Percentiles rank a stretch among this genome's conserved stretches.
Evolutionary conservation across 2,888 invertebrate species (phyloP).

Genomic region (Ochropacha duplaris): DNA sequence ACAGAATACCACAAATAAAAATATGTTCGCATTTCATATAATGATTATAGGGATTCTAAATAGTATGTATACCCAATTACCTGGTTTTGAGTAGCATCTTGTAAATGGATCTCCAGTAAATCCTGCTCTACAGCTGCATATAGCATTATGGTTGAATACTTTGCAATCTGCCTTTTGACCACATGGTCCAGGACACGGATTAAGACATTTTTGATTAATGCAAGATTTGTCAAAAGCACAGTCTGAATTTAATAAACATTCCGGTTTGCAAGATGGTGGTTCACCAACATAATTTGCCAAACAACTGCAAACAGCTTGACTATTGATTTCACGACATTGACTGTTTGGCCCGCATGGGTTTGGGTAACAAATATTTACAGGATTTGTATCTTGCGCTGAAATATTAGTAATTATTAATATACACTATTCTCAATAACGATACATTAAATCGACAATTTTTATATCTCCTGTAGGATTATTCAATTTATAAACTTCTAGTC

Average conservation of each 20-base stretch:
- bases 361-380: conserved; percentile 79
- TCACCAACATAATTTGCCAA: conserved; percentile 86
- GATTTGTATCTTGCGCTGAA: conserved; percentile 68
- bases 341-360: conserved; percentile 85
- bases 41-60: background rate
- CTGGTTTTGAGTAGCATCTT: conserved; percentile 83
- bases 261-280: conserved; percentile 87
- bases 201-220: conserved; percentile 86
- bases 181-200: conserved; percentile 88
- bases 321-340: conserved; percentile 81
- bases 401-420: conserved; percentile 16
- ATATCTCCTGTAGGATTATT: too few relatives aligned
- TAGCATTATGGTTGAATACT: conserved; percentile 88
- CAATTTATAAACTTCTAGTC: too few relatives aligned
- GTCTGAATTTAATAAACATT: conserved; percentile 86
- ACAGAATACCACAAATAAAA: too few relatives aligned
- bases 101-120: conserved; percentile 86
- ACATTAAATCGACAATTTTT: background rate
- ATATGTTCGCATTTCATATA: too few relatives aligned
- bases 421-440: conserved; percentile 5
- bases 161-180: conserved; percentile 87
- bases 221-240: conserved; percentile 85
- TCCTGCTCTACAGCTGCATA: conserved; percentile 86
- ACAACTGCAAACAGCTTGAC: conserved; percentile 87
- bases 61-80: conserved; percentile 38